Base-by-base conservation (phyloP, 2,113 vertebrate genomes). In the Saimiri boliviensis region DNA sequence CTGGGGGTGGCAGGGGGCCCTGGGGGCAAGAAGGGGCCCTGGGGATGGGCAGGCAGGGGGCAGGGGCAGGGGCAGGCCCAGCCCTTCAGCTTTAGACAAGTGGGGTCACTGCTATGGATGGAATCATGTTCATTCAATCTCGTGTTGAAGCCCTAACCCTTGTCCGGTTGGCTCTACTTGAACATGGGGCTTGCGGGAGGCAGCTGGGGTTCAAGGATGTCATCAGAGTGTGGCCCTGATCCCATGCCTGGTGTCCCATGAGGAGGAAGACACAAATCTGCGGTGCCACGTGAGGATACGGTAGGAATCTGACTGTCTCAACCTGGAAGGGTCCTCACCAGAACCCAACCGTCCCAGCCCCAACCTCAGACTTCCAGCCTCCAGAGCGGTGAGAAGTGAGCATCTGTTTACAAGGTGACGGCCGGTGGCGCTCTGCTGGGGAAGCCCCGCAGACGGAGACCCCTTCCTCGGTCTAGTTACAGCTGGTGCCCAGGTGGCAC, bases 341-440 rank as follows among this genome's bases (percentile, higher is more conserved):
- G 68, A 68, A 35, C 68, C 17, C 2, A 35, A n/a, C 35, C 1
- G 1, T n/a, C 17, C 68, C 17, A 9, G 16, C 16, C 68, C 35
- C 35, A 4, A 20, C 17, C 35, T 19, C 32, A 35, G 17, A 70
- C 68, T n/a, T 70, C 35, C 68, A n/a, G 68, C 68, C 68, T n/a
- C 70, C 60, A 63, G 19, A 37, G 19, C 20, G 21, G n/a, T 5
- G 10, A 21, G n/a, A 63, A 32, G 13, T 63, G 2, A 20, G 10
- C 11, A 10, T 73, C n/a, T 6, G n/a, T 13, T 74, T 11, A 14
- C 23, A 40, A 74, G 71, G 10, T 0, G 5, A 40, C 0, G 2
- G 40, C 23, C 3, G 1, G 25, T 4, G 40, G 11, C 1, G 6
- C 40, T 27, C 13, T n/a, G 35, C 35, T 71, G 20, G 4, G n/a